phyloP scores from a whole-genome alignment of 2,113 vertebrate genomes.

The Corynorhinus townsendii region DNA sequence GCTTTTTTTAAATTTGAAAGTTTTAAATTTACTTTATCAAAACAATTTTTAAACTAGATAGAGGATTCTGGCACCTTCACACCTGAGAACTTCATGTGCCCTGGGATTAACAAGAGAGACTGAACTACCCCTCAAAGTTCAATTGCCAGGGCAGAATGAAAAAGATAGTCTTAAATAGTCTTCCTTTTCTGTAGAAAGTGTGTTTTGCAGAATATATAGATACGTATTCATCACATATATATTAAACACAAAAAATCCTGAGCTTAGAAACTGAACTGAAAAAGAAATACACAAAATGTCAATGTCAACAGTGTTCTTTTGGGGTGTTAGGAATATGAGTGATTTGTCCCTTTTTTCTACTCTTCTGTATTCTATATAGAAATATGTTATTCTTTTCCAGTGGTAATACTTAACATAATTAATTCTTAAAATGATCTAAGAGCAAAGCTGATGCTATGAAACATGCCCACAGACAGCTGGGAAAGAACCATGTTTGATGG shows the following conservation, averaged over 20 bases:
- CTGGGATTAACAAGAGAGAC: conserved; percentile 23
- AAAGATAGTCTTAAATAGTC: neutral
- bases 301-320: neutral
- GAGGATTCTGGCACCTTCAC: neutral
- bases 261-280: neutral
- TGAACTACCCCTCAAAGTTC: neutral
- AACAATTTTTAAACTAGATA: neutral
- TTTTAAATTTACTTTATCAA: neutral
- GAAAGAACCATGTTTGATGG: neutral
- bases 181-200: neutral
- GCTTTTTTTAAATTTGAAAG: neutral
- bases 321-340: neutral
- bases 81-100: neutral
- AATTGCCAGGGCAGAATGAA: neutral
- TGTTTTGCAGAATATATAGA: neutral
- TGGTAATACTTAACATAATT: conserved; percentile 10
- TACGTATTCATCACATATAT: neutral
- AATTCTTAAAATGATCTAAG: conserved; percentile 33
- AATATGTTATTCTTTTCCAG: neutral
- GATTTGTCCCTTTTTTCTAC: neutral
- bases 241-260: neutral
- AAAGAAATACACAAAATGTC: neutral
- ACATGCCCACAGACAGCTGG: conserved; percentile 36
- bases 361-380: neutral
- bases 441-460: conserved; percentile 3